Percentiles rank a stretch among this genome's conserved stretches.
Conservation (phyloP, 2,797 vertebrate species). For the Thripadectes ignobilis region DNA sequence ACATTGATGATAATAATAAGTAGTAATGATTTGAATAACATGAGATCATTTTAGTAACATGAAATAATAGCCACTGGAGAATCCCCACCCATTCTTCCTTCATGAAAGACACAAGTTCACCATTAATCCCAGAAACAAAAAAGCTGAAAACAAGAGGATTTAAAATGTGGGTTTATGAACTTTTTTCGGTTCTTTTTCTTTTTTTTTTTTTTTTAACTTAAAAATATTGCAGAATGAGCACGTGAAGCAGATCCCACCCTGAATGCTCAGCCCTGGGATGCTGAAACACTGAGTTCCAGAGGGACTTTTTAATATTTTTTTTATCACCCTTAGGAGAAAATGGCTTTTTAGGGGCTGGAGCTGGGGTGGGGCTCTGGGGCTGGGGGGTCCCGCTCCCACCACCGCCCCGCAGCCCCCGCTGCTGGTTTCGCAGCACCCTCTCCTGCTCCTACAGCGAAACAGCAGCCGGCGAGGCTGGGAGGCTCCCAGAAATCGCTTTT, state of each 20-base stretch:
- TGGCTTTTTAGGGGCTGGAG: no score
- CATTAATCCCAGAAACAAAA: neutral
- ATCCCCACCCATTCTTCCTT: no score
- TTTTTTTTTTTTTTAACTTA: neutral
- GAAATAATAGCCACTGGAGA: neutral
- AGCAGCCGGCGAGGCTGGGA: neutral
- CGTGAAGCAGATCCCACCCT: neutral
- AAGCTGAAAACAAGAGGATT: neutral
- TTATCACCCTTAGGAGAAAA: neutral
- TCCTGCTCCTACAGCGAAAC: neutral
- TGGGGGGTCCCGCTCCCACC: neutral
- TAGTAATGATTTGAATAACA: neutral
- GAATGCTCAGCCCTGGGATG: neutral
- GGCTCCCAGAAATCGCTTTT: fast-evolving
- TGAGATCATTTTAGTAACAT: no score
- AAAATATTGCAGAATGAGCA: fast-evolving
- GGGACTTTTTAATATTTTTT: neutral
- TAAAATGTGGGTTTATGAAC: neutral
- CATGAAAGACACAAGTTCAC: neutral
- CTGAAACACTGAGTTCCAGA: neutral
- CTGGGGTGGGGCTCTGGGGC: neutral
- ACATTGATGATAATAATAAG: no score
- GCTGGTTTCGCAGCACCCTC: slow-evolving; percentile 52
- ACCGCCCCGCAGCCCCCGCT: neutral
- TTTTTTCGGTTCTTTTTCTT: neutral